Conservation (phyloP, 2,888 invertebrate genomes). For the Athalia circularis region DNA sequence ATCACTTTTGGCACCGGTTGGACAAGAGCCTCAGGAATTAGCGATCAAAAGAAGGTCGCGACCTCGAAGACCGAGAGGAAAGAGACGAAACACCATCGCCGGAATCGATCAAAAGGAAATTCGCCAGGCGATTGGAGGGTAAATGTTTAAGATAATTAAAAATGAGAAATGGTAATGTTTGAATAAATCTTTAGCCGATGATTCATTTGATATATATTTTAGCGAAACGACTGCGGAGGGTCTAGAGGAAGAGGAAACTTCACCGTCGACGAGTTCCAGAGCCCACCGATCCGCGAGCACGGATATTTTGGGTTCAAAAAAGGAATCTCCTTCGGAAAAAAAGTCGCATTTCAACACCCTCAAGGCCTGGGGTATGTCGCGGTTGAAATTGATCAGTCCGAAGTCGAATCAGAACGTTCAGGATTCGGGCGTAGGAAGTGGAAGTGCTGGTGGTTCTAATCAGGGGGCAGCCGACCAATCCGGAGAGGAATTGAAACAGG, state of each 20-base stretch:
- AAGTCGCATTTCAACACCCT: constrained; percentile 86
- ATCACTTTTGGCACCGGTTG: constrained; percentile 79
- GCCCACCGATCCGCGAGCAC: constrained; percentile 77
- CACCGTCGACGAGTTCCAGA: constrained; percentile 55
- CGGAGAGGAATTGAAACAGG: constrained; percentile 41
- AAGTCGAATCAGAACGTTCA: constrained; percentile 60
- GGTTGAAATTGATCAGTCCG: constrained; percentile 83
- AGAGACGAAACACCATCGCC: constrained; percentile 92
- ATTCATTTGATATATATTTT: too few relatives aligned
- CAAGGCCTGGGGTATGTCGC: constrained; percentile 90
- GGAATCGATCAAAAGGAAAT: constrained; percentile 94
- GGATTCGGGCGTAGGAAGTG: constrained; percentile 1
- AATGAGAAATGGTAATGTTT: background rate
- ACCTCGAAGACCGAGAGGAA: constrained; percentile 85
- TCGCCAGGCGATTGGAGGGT: constrained; percentile 89
- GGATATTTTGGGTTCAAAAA: constrained; percentile 82
- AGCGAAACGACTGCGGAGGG: constrained; percentile 67
- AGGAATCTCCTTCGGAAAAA: constrained; percentile 80
- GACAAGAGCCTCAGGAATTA: constrained; percentile 56
- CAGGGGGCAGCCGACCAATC: constrained; percentile 51
- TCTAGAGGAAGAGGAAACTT: constrained; percentile 61
- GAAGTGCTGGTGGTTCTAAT: constrained; percentile 2
- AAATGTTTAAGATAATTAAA: constrained; percentile 69
- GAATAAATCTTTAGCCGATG: background rate
- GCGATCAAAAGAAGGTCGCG: constrained; percentile 82